Evolutionary conservation across 2,888 invertebrate genomes (phyloP).

Genomic region (Cynaeus angustus): DNA sequence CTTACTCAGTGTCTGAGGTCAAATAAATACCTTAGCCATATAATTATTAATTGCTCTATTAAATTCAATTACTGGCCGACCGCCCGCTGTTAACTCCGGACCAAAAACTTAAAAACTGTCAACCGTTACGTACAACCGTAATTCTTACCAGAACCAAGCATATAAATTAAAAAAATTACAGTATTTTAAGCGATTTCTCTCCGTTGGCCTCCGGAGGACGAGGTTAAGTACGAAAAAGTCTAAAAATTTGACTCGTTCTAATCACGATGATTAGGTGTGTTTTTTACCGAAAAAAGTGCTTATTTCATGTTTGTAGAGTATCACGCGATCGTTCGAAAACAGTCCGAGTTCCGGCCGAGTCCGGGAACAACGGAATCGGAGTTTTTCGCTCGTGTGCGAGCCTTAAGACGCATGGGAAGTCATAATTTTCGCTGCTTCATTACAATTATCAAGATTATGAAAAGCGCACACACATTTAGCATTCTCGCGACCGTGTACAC

Average conservation of each 20-base stretch:
- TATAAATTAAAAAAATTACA: no score
- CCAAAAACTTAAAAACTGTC: slow-evolving; percentile 30
- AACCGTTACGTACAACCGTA: slow-evolving; percentile 14
- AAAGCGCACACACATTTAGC: slow-evolving; percentile 43
- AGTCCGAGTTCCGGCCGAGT: no score
- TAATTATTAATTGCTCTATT: slow-evolving; percentile 55
- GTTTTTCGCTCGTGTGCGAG: slow-evolving; percentile 18
- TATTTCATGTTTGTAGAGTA: no score
- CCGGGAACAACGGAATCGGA: neutral
- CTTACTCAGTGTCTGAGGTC: slow-evolving; percentile 33
- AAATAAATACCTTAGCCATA: slow-evolving; percentile 37
- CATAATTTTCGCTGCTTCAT: slow-evolving; percentile 42
- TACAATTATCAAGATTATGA: slow-evolving; percentile 51
- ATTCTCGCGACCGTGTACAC: slow-evolving; percentile 31
- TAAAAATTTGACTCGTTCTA: no score
- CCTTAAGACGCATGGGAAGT: slow-evolving; percentile 42
- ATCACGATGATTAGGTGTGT: no score
- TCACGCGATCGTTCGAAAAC: slow-evolving; percentile 1
- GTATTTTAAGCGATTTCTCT: no score
- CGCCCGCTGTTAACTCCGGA: slow-evolving; percentile 40
- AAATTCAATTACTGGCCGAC: slow-evolving; percentile 51
- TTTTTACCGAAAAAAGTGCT: no score
- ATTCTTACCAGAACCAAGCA: no score
- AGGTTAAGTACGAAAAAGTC: no score
- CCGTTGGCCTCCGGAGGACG: no score